Conservation (phyloP, 2,797 vertebrate genomes). For the Percopsis omiscomaycus region DNA sequence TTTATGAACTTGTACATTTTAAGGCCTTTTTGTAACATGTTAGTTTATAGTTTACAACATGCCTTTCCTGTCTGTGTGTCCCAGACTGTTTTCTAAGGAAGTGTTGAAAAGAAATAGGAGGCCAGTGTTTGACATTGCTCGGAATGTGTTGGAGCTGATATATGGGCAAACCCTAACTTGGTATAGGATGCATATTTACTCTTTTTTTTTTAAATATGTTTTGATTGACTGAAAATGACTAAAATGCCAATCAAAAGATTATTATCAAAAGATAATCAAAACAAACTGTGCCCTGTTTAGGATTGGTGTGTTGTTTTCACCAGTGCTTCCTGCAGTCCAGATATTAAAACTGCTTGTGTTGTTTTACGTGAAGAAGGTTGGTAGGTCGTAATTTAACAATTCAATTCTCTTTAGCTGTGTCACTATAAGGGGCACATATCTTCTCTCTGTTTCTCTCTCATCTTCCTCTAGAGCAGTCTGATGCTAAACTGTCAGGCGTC, state of each 20-base stretch:
- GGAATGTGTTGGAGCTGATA: slow-evolving; percentile 87
- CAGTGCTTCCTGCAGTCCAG: slow-evolving; percentile 84
- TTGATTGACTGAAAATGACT: too few species aligned
- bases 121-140: slow-evolving; percentile 86
- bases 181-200: slow-evolving; percentile 54
- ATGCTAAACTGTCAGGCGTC: slow-evolving; percentile 85
- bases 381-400: background rate
- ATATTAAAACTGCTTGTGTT: slow-evolving; percentile 82
- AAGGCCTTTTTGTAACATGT: too few species aligned
- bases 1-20: too few species aligned
- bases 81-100: slow-evolving; percentile 76
- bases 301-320: slow-evolving; percentile 84
- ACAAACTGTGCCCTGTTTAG: slow-evolving; percentile 56
- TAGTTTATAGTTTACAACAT: too few species aligned
- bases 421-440: background rate
- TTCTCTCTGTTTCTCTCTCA: too few species aligned
- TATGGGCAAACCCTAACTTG: slow-evolving; percentile 90
- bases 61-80: background rate
- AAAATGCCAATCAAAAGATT: background rate
- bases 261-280: background rate
- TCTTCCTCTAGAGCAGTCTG: slow-evolving; percentile 76
- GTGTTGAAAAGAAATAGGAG: slow-evolving; percentile 68
- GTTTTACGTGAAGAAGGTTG: slow-evolving; percentile 88
- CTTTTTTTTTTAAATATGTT: background rate
- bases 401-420: background rate